Base-by-base conservation (phyloP, 2,797 vertebrate genomes). In the Decapterus maruadsi region DNA sequence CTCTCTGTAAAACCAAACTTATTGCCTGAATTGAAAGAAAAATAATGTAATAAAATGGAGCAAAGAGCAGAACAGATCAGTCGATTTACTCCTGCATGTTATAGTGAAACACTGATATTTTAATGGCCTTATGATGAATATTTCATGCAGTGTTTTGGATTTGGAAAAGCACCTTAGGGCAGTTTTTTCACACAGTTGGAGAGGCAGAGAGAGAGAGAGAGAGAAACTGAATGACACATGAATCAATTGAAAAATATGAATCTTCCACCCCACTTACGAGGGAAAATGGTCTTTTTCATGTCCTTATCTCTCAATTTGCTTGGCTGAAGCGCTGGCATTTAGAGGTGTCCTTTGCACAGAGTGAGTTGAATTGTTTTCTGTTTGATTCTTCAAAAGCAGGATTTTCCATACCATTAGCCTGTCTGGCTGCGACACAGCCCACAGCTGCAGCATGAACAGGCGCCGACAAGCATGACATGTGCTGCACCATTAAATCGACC, bases 381-480 rank as follows among this genome's bases (percentile, higher is more conserved):
- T 70, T 53, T 2, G 43, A 10, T 72, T 38, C 70, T 85, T 87
- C 72, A 83, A 67, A 89, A 80, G 69, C 64, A 77, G 51, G 26
- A 51, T 85, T 92, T 93, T 93, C 84, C 88, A 64, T 75, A 63
- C 78, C 80, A 88, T 93, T 90, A 89, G 71, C 84, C 77, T 73
- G 85, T 92, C 90, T 79, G 43, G 74, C 43, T 64, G 4, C 38
- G 72, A 80, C 51, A 61, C 43, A 10, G 63, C 16, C 55, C 16
- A 19, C 40, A 53, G 46, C 42, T 48, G 74, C 55, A 62, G 78
- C 59, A 45, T 22, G 16, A 57, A 29, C 62, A 45, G 10, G 46
- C 29, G 20, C 3, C 59, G 10, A 50, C 5, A 61, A 78, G 61
- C 78, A 34, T 29, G 51, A 65, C 55, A 46, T 2, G 8, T 51